Conservation (phyloP, 2,113 vertebrate genomes). For the Rhabdornis inornatus region DNA sequence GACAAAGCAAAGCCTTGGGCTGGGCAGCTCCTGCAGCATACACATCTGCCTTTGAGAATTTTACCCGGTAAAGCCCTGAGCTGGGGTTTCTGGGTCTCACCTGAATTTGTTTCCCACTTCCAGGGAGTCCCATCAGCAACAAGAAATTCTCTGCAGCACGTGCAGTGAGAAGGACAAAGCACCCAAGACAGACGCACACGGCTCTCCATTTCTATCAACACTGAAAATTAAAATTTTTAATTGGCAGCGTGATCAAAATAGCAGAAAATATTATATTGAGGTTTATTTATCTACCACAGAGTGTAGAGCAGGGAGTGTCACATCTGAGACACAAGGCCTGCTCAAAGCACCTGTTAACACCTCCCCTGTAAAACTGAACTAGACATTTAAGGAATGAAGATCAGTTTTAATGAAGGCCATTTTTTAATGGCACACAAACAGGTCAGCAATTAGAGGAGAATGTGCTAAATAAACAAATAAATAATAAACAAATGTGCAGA, state of each 20-base stretch:
- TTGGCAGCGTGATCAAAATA: background rate
- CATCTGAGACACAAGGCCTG: background rate
- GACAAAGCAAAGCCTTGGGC: background rate
- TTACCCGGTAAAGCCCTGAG: background rate
- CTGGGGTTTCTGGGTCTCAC: background rate
- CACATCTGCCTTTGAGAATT: background rate
- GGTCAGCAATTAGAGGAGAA: background rate
- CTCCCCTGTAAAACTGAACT: background rate
- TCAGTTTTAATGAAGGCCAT: background rate
- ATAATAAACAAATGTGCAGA: no score
- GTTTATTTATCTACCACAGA: background rate
- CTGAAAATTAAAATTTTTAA: background rate
- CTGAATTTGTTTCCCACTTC: background rate
- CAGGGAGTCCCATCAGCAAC: background rate
- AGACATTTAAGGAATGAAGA: background rate
- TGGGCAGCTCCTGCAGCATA: background rate
- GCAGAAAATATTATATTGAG: background rate
- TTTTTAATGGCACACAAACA: background rate
- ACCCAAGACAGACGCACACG: background rate
- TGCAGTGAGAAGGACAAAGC: background rate
- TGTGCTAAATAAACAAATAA: background rate
- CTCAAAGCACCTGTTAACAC: background rate
- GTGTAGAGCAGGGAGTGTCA: fast-evolving
- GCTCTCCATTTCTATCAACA: background rate
- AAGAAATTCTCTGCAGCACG: fast-evolving